Conservation (phyloP, 2,113 vertebrate species). For the Choloepus hoffmanni region DNA sequence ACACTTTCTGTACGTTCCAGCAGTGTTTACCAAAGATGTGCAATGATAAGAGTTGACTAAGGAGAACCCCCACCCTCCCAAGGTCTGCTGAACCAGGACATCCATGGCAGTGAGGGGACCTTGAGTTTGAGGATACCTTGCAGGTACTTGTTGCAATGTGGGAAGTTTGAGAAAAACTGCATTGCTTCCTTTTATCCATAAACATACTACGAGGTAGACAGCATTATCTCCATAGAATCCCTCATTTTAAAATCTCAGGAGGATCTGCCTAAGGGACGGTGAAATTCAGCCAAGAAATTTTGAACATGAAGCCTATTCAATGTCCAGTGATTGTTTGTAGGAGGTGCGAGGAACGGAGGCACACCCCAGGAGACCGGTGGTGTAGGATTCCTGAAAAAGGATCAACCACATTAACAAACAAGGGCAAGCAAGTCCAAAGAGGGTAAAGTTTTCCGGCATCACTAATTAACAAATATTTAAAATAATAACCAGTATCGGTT, state of each 20-base stretch:
- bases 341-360: background rate
- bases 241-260: constrained; percentile 64
- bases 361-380: background rate
- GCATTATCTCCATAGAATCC: background rate
- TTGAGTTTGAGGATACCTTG: background rate
- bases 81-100: background rate
- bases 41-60: background rate
- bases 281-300: constrained; percentile 68
- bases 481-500: background rate
- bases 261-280: constrained; percentile 66
- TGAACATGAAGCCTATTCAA: constrained; percentile 60
- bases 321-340: background rate
- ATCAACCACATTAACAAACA: background rate
- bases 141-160: background rate
- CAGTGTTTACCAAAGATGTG: background rate
- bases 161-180: background rate
- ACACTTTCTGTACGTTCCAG: rapidly evolving
- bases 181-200: rapidly evolving
- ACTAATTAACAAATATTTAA: background rate
- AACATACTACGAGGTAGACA: rapidly evolving
- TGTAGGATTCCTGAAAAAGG: background rate
- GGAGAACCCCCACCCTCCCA: rapidly evolving
- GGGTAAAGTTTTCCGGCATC: too few species aligned
- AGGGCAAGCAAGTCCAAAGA: background rate
- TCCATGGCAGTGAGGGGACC: background rate